Percentiles rank a stretch among this genome's conserved stretches.
phyloP scores from a whole-genome alignment of 2,113 vertebrate genomes.

The Pachypanchax playfairii region DNA sequence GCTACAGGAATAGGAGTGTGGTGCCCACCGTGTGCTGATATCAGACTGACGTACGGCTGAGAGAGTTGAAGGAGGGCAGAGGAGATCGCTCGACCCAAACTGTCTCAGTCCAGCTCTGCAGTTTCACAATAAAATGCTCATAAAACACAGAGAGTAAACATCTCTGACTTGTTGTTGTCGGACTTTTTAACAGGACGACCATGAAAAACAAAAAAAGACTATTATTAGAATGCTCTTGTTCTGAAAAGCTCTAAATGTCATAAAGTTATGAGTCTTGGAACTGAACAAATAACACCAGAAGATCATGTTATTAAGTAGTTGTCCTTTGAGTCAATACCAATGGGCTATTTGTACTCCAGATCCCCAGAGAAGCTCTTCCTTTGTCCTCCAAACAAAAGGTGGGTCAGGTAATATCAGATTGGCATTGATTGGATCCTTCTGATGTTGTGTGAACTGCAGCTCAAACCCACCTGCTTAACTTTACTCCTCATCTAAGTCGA shows the following conservation, averaged over 20 bases:
- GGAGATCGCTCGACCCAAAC: slow-evolving; percentile 28
- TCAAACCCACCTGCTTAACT: slow-evolving; percentile 1
- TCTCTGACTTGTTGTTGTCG: slow-evolving; percentile 13
- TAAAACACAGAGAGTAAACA: too few species aligned
- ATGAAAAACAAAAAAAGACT: neutral
- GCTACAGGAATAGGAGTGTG: slow-evolving; percentile 42
- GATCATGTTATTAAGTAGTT: slow-evolving; percentile 34
- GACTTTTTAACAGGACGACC: slow-evolving; percentile 12
- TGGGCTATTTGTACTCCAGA: slow-evolving; percentile 20
- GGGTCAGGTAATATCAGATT: slow-evolving; percentile 26
- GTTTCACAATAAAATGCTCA: too few species aligned
- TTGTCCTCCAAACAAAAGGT: slow-evolving; percentile 27
- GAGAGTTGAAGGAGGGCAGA: slow-evolving; percentile 19
- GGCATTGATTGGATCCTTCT: slow-evolving; percentile 39
- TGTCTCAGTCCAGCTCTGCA: slow-evolving; percentile 17
- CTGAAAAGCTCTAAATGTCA: slow-evolving; percentile 28
- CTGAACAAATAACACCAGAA: slow-evolving; percentile 34
- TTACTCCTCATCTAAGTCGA: slow-evolving; percentile 19
- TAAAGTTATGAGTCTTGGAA: slow-evolving; percentile 18
- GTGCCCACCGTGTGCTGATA: slow-evolving; percentile 25
- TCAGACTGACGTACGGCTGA: slow-evolving; percentile 43
- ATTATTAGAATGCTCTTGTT: neutral
- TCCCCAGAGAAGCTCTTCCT: slow-evolving; percentile 22
- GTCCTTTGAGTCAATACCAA: slow-evolving; percentile 31
- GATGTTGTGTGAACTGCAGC: slow-evolving; percentile 19